Percentiles rank a stretch among this genome's conserved stretches.
These are phyloP conservation scores for Corythoichthys haematopterus DNA, from an alignment of 2,113 vertebrate species.

Conservation along the genomic window DNA sequence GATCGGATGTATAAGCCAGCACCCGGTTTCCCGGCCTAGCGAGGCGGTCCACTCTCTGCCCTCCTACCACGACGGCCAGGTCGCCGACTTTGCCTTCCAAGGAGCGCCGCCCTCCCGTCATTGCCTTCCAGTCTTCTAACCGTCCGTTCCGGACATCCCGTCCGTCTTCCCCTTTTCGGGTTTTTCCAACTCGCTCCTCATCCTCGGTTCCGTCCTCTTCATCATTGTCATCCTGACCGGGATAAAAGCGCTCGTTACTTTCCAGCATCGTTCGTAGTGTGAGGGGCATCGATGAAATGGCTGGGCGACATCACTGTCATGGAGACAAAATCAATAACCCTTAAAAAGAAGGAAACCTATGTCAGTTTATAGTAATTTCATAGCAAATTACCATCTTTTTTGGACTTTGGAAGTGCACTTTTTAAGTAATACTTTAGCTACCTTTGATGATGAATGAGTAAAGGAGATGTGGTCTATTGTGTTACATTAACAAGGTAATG, in stretches of 20 bases:
- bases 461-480: constrained; percentile 31
- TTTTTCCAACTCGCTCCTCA: constrained; percentile 70
- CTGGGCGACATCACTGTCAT: constrained; percentile 81
- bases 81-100: constrained; percentile 66
- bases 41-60: constrained; percentile 63
- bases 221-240: constrained; percentile 70
- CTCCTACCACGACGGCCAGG: constrained; percentile 66
- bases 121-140: constrained; percentile 55
- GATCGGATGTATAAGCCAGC: constrained; percentile 57
- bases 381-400: too few relatives aligned
- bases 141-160: constrained; percentile 58
- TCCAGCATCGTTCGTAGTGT: constrained; percentile 79
- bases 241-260: constrained; percentile 75
- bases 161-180: constrained; percentile 39
- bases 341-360: too few relatives aligned
- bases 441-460: neutral
- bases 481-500: constrained; percentile 35
- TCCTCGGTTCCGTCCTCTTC: constrained; percentile 83
- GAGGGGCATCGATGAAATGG: constrained; percentile 80
- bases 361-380: too few relatives aligned
- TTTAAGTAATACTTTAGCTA: too few relatives aligned
- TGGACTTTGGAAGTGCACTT: too few relatives aligned
- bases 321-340: constrained; percentile 57
- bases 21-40: constrained; percentile 56
- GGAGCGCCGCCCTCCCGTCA: constrained; percentile 56